These are phyloP conservation scores for Spodoptera exigua DNA, from an alignment of 2,888 invertebrate genomes.

Conservation along the genomic window DNA sequence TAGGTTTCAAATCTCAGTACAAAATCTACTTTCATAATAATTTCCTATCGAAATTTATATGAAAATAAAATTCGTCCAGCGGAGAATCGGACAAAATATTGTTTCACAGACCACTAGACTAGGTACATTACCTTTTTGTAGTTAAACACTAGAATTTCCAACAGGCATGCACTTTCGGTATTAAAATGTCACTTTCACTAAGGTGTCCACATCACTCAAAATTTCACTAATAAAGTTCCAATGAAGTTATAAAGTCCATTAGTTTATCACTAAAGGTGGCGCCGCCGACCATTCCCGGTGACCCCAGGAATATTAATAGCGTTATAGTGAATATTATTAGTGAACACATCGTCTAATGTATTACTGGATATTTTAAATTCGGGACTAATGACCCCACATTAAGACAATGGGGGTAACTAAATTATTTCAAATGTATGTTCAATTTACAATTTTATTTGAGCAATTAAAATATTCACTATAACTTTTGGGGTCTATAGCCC, in stretches of 20 bases:
- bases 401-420: too few species aligned
- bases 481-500: conserved; percentile 4
- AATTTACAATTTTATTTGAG: too few species aligned
- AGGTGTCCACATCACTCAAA: conserved; percentile 51
- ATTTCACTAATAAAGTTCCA: conserved; percentile 59
- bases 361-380: background rate
- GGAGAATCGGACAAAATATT: conserved; percentile 4
- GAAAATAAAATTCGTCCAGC: conserved; percentile 2
- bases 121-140: conserved; percentile 14
- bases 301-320: background rate
- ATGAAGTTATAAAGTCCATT: conserved; percentile 33
- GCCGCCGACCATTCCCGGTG: conserved; percentile 5
- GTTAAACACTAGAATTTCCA: conserved; percentile 46
- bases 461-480: background rate
- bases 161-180: conserved; percentile 38
- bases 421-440: too few species aligned
- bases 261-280: conserved; percentile 22
- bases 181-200: conserved; percentile 48
- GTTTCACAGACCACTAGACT: background rate
- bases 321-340: conserved; percentile 18
- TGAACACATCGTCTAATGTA: background rate
- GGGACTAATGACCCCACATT: too few species aligned
- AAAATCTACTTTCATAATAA: too few species aligned
- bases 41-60: too few species aligned
- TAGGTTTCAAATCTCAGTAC: background rate